These are phyloP conservation scores for Ceratitis capitata DNA, from an alignment of 1,140 invertebrate species.

Conservation along the genomic window DNA sequence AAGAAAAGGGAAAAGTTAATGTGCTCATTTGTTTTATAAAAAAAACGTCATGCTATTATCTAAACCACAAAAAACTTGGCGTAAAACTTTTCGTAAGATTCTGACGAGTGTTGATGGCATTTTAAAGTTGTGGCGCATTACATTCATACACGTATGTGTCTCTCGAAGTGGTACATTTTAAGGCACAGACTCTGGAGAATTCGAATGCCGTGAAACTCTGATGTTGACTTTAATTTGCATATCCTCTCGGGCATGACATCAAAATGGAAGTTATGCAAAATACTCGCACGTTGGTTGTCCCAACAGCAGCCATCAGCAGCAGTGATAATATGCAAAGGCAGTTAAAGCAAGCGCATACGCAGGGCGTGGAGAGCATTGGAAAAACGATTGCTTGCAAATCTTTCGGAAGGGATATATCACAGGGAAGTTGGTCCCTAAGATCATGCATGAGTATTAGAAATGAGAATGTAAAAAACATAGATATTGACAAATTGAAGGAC, in stretches of 20 bases:
- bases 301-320: neutral
- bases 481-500: too few species aligned
- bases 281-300: neutral
- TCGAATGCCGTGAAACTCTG: neutral
- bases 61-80: too few species aligned
- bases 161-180: neutral
- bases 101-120: too few species aligned
- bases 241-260: slow-evolving; percentile 8
- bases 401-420: too few species aligned
- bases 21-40: too few species aligned
- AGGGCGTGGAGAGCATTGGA: neutral
- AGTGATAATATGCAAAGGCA: neutral
- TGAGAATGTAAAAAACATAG: too few species aligned
- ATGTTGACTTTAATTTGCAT: slow-evolving; percentile 15
- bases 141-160: too few species aligned
- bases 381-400: neutral
- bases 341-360: neutral
- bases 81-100: too few species aligned
- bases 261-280: slow-evolving; percentile 33
- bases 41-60: too few species aligned
- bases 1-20: too few species aligned
- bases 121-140: neutral
- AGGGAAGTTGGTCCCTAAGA: too few species aligned
- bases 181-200: neutral
- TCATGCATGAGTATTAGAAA: too few species aligned